These are phyloP conservation scores for Ceratina australensis DNA, from an alignment of 1,140 invertebrate species.

Conservation along the genomic window DNA sequence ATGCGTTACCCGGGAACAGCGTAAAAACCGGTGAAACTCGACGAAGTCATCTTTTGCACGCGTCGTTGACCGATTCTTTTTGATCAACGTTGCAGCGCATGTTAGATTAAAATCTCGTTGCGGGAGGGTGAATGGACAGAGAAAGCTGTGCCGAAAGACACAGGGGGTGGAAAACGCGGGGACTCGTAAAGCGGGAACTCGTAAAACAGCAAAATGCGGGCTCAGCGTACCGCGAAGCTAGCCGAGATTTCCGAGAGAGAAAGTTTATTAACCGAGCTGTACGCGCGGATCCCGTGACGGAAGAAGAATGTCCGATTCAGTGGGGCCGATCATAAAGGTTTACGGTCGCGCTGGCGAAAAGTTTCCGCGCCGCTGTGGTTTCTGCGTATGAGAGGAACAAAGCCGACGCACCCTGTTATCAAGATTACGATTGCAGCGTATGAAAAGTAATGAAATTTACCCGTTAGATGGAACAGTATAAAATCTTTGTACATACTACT, in stretches of 20 bases:
- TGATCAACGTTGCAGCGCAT: slow-evolving; percentile 51
- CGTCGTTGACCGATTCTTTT: slow-evolving; percentile 38
- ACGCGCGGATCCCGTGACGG: slow-evolving; percentile 36
- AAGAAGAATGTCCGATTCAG: slow-evolving; percentile 35
- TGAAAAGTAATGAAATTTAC: too few relatives aligned
- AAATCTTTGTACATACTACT: too few relatives aligned
- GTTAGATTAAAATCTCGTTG: slow-evolving; percentile 60
- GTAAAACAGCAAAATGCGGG: slow-evolving; percentile 50
- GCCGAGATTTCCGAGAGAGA: slow-evolving; percentile 1
- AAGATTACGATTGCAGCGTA: too few relatives aligned
- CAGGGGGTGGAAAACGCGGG: slow-evolving; percentile 3
- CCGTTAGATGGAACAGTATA: too few relatives aligned
- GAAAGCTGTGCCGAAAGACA: background rate
- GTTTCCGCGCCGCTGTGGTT: background rate
- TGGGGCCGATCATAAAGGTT: slow-evolving; percentile 46
- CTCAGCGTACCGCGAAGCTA: slow-evolving; percentile 4
- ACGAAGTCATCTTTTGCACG: background rate
- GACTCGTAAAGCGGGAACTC: slow-evolving; percentile 40
- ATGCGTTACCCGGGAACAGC: background rate
- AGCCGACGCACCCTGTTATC: too few relatives aligned
- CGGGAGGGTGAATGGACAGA: background rate
- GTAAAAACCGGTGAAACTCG: slow-evolving; percentile 15
- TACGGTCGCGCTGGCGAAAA: slow-evolving; percentile 9
- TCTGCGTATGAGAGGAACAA: too few relatives aligned
- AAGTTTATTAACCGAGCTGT: slow-evolving; percentile 60